phyloP scores from a whole-genome alignment of 2,888 invertebrate genomes.

The Eristalis intricaria region DNA sequence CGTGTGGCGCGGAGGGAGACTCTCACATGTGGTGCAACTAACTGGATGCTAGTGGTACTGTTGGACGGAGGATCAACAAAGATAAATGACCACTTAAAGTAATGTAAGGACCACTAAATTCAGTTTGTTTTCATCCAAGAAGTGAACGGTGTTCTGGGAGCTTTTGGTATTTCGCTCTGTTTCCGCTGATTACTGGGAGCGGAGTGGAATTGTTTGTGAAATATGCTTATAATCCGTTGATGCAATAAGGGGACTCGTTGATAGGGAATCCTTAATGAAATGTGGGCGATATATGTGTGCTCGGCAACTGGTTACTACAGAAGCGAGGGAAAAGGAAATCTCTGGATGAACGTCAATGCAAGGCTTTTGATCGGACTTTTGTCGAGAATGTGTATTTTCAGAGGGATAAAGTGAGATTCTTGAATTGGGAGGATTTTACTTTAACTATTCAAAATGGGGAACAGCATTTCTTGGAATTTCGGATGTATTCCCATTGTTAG shows the following conservation, averaged over 20 bases:
- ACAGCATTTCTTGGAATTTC: too few relatives aligned
- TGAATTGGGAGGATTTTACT: too few relatives aligned
- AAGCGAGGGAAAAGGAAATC: too few relatives aligned
- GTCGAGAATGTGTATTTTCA: too few relatives aligned
- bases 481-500: not conserved
- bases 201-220: not conserved
- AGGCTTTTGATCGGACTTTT: too few relatives aligned
- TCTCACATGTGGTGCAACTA: not conserved
- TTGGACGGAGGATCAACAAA: conserved; percentile 22
- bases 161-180: conserved; percentile 10
- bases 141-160: not conserved
- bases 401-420: too few relatives aligned
- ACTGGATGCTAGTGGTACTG: not conserved
- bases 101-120: conserved; percentile 56
- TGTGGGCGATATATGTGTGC: not conserved
- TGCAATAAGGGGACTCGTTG: not conserved
- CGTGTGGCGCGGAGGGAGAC: not conserved
- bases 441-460: too few relatives aligned
- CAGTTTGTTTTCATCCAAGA: conserved; percentile 44
- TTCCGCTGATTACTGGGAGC: conserved; percentile 8
- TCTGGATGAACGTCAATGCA: too few relatives aligned
- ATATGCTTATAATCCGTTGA: conserved; percentile 3
- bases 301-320: too few relatives aligned
- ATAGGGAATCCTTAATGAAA: not conserved
- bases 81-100: conserved; percentile 64